Evolutionary conservation across 2,113 vertebrate genomes (phyloP), one percentile per base, ranked within the genome.

Genomic region (Oreochromis tanganicae): DNA sequence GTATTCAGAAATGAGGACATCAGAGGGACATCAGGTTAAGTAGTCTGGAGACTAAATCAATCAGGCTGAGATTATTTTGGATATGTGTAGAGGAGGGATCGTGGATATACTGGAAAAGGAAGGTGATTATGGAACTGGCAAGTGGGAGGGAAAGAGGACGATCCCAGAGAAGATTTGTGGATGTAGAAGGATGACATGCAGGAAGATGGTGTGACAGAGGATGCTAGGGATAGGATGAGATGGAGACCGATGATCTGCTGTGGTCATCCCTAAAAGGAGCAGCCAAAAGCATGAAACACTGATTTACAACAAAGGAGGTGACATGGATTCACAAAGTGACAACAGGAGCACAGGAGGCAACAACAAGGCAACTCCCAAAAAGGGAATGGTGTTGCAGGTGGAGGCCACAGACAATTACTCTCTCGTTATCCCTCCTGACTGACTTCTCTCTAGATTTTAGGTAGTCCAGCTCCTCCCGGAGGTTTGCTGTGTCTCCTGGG

Each of bases 81-180:
- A 11, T 27, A 9, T 17, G 41, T 17, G 13, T 27, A 48, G 68
- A 73, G 38, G 13, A 46, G 46, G 14, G 17, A 7, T 29, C 0
- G 4, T 29, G 21, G 41, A 29, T 73, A 27, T 7, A 29, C 11
- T 46, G 38, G 21, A 0, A 73, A 46, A 27, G 21, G 8, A 46
- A 10, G 14, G 2, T 1, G 21, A 73, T 27, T 46, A 73, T 17
- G 0, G 41, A 73, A 16, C 41, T 29, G 41, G 21, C 9, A 17
- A 27, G 8, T 0, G 27, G 68, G 13, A 46, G 41, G 41, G 13
- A 3, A 73, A 16, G 36, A 73, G 38, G 21, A 14, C 17, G 41
- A 27, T 10, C 1, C 9, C 13, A 0, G 68, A 73, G 38, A 27
- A 27, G 21, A 6, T 7, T 46, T 0, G 0, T 46, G 68, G 68